Base-by-base conservation (phyloP, 1,140 invertebrate species). In the Potamilus streckersoni region DNA sequence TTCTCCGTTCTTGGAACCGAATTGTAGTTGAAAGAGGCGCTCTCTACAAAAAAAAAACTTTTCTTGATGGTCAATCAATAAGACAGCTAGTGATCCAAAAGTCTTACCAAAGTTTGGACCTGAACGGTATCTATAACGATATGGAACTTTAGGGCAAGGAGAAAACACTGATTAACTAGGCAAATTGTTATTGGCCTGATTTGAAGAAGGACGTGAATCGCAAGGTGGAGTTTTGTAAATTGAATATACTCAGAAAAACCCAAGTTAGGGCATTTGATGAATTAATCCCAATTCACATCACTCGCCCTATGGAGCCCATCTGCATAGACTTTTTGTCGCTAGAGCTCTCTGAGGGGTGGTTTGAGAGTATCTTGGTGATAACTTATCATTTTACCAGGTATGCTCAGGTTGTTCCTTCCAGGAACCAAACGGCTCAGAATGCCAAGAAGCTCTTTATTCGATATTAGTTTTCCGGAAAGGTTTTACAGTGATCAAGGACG, bases 371-470 rank as follows among this genome's bases (percentile, higher is more conserved):
- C 17, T 55, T 79, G 11, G 66, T 74, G 2, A 57, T 74, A 56
- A 74, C 72, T 6, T 72, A 74, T 62, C 67, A 70, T 58, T 79
- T 74, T n/a, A 79, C 72, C 13, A 69, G 63, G 20, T 74, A 71
- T 71, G 61, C 68, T 12, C 66, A 65, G 20, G 72, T 67, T 12
- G 55, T 64, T 27, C 63, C 72, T 14, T 71, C 63, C 27, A 66
- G 6, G 17, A 78, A 78, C 38, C 72, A 79, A 49, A 79, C 73
- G 16, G 73, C 73, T 16, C 57, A 63, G 66, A 70, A 69, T 13
- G 72, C 73, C 13, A 73, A 69, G 59, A 66, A 56, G 69, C 66
- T n/a, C 63, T 79, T 8, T n/a, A 12, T 68, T 14, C 64, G 60
- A 17, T 65, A 74, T 67, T 67, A 57, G 65, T 6, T 68, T 74